Evolutionary conservation across 2,113 vertebrate genomes (phyloP), one percentile per base, ranked within the genome.

Genomic region (Cynocephalus volans): DNA sequence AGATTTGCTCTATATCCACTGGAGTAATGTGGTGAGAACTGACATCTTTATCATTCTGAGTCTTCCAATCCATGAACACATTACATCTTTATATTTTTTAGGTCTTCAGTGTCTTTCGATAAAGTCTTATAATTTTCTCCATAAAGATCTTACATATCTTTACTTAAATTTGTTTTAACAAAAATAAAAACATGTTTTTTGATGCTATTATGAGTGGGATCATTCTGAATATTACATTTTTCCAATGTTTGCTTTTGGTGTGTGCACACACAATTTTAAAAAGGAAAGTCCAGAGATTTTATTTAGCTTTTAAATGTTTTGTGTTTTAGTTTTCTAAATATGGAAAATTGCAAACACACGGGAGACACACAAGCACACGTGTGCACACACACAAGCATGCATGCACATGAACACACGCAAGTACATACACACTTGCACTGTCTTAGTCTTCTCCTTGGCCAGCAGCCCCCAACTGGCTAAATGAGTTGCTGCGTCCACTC

Each of bases 11-110:
- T 33, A 17, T 6, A 0, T 6, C 72, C 1, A 1, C 60, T 4
- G 7, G 14, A 0, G 23, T 36, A 8, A 0, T 0, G n/a, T 15
- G n/a, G 2, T 13, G 73, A 28, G 28, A 3, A 5, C 10, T 5
- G 23, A 33, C 4, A 0, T 15, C 14, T 18, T 54, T 17, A 4
- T n/a, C 8, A 0, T 14, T 18, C 12, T 2, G 18, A 56, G 24
- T 10, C 88, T 67, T 48, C n/a, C 14, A 26, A 19, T 33, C 65
- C 13, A 0, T 0, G 31, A 13, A 3, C 7, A 4, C 0, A 0
- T 24, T 24, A 1, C 2, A 5, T 58, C 56, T 72, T n/a, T 83
- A 62, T 50, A 9, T 70, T 50, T 70, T 31, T 36, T 0, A 0
- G 50, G 12, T 69, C 80, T 84, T 41, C 80, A 26, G 4, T 15